Percentiles rank a stretch among this genome's conserved stretches.
Conservation (phyloP, 37 sponge, comb jelly and placozoan species). For the Ianthella basta region DNA sequence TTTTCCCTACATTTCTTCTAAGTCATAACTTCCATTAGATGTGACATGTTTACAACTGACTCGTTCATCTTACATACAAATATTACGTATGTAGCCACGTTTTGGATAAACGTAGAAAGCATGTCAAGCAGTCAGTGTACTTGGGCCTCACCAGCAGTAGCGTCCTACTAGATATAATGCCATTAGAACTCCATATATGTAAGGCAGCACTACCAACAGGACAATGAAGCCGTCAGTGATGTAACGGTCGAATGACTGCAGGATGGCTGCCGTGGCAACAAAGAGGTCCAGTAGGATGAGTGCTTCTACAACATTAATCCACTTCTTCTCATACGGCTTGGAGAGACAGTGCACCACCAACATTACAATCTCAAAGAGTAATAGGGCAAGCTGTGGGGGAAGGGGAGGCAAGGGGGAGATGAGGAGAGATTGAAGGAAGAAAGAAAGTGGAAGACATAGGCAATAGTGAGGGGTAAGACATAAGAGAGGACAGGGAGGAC, state of each 20-base stretch:
- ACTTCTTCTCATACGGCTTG: conserved; percentile 1
- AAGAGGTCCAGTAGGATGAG: conserved; percentile 1
- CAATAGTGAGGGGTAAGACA: too few relatives aligned
- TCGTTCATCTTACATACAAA: too few relatives aligned
- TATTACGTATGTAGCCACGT: too few relatives aligned
- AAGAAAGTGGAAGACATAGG: too few relatives aligned
- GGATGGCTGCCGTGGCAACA: not conserved
- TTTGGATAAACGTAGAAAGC: too few relatives aligned
- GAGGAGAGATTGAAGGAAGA: too few relatives aligned
- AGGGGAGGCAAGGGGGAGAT: too few relatives aligned
- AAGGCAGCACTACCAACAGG: not conserved
- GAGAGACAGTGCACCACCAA: conserved; percentile 2
- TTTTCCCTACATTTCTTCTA: too few relatives aligned
- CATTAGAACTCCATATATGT: not conserved
- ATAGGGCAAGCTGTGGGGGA: not conserved
- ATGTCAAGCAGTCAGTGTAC: too few relatives aligned
- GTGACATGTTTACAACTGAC: too few relatives aligned
- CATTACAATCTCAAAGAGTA: not conserved
- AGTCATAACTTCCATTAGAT: too few relatives aligned
- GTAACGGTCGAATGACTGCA: not conserved
- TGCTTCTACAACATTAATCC: not conserved
- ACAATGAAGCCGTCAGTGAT: not conserved
- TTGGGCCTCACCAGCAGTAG: not conserved
- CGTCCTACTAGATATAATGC: not conserved
- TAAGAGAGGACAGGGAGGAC: too few relatives aligned